Evolutionary conservation across 1,140 invertebrate species (phyloP), one percentile per base, ranked within the genome.

Genomic region (Coptotermes formosanus): DNA sequence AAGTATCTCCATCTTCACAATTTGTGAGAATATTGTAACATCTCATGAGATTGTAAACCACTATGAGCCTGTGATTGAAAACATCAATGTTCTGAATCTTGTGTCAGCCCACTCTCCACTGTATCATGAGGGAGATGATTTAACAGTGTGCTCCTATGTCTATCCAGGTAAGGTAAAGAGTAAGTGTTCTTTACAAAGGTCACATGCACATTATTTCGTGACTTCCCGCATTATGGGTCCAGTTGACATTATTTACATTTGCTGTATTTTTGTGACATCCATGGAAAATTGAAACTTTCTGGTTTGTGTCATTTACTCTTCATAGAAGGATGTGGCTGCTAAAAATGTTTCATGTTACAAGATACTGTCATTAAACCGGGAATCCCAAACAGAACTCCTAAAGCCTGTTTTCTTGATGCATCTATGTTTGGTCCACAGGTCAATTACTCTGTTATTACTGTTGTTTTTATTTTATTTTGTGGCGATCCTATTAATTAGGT

Each of bases 131-230:
- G 88, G 86, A 16, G 75, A 86, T 43, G 87, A 88, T 81, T 93
- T 91, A 59, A 93, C 93, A 86, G 93, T 98, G 12, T 95, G 96
- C 90, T 96, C 96, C 0, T 97, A 97, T 88, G 94, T 96, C 7
- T 94, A 94, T 92, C 95, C 93, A 88, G 92, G 91, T 92, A 88
- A 85, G 85, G 30, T 16, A 55, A 55, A 55, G 82, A 12, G 45
- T 83, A 83, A 25, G 3, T 7, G 12, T 55, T 55, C 52, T 55
- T 16, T n/a, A 38, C 6, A n/a, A n/a, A n/a, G n/a, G n/a, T n/a
- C n/a, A n/a, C n/a, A n/a, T n/a, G n/a, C n/a, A n/a, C n/a, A n/a
- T n/a, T n/a, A n/a, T n/a, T 6, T 82, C 81, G 19, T 55, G 11
- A 82, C 2, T 19, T 16, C 81, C 19, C 75, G 11, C 9, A 19